Conservation (phyloP, 2,888 invertebrate species). For the Nomada flava region DNA sequence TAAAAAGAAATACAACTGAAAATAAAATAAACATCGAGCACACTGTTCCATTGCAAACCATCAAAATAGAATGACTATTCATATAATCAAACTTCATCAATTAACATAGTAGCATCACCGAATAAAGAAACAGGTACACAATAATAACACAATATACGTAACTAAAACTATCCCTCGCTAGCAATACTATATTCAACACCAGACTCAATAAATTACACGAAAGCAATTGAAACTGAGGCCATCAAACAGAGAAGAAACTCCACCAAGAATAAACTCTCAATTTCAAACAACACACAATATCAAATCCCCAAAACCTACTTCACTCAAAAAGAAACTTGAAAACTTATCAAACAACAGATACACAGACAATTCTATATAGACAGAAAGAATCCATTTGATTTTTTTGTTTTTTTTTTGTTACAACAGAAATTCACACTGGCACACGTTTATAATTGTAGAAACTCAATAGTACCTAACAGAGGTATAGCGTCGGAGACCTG, state of each 20-base stretch:
- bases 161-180: conserved; percentile 1
- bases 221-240: not conserved
- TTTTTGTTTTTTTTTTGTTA: not conserved
- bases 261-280: not conserved
- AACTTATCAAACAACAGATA: not conserved
- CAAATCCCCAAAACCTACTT: not conserved
- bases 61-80: not conserved
- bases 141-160: not conserved
- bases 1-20: too few relatives aligned
- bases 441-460: conserved; percentile 57
- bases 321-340: not conserved
- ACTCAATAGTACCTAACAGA: conserved; percentile 94
- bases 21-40: conserved; percentile 1
- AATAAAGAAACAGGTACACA: not conserved
- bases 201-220: not conserved
- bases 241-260: not conserved
- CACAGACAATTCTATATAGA: not conserved
- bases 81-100: not conserved
- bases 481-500: conserved; percentile 99
- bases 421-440: conserved; percentile 39
- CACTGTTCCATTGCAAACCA: conserved; percentile 26
- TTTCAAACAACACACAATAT: not conserved
- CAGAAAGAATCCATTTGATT: not conserved
- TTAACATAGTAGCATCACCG: too few relatives aligned
- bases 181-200: not conserved